phyloP scores from a whole-genome alignment of 2,888 invertebrate species.

The Theretra japonica region DNA sequence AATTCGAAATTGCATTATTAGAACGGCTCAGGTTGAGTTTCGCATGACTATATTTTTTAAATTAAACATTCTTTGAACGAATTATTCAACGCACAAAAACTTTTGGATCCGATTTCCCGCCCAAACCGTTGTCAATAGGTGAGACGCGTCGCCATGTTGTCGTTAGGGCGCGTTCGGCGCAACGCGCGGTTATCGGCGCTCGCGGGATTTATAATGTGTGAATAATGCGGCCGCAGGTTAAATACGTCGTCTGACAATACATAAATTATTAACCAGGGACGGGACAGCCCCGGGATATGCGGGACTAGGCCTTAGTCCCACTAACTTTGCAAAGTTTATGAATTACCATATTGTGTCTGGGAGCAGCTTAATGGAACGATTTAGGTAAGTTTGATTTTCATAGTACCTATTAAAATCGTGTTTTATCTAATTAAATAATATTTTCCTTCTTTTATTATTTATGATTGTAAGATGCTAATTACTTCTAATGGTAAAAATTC shows the following conservation, averaged over 20 bases:
- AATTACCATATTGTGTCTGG: too few relatives aligned
- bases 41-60: too few relatives aligned
- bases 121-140: conserved; percentile 72
- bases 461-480: too few relatives aligned
- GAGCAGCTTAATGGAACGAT: too few relatives aligned
- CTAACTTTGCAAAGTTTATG: too few relatives aligned
- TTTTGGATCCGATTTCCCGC: conserved; percentile 56
- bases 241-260: conserved; percentile 79
- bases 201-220: conserved; percentile 82
- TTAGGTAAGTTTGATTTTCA: too few relatives aligned
- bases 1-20: too few relatives aligned
- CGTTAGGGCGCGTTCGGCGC: conserved; percentile 71
- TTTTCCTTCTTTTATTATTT: too few relatives aligned
- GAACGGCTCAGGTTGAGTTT: too few relatives aligned
- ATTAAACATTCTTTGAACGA: conserved; percentile 22
- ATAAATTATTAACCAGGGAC: conserved; percentile 72
- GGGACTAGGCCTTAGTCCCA: not conserved
- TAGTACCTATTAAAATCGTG: too few relatives aligned
- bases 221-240: conserved; percentile 76
- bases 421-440: too few relatives aligned
- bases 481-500: too few relatives aligned
- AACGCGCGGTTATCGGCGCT: conserved; percentile 61
- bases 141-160: conserved; percentile 69
- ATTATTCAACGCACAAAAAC: conserved; percentile 37
- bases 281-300: conserved; percentile 3